phyloP scores from a whole-genome alignment of 2,888 invertebrate species.

The Marronus borbonicus region DNA sequence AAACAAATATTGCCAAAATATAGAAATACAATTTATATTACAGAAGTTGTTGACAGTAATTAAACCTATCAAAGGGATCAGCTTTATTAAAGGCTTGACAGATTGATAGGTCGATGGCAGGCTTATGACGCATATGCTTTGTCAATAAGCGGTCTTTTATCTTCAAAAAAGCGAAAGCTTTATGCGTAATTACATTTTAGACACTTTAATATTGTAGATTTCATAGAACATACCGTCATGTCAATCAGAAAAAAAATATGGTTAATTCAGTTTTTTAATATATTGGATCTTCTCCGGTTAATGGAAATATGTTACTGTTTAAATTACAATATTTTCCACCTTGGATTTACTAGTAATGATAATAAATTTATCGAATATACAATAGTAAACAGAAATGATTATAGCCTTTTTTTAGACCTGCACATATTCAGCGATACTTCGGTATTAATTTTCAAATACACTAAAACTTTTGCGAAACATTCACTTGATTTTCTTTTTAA shows the following conservation, averaged over 20 bases:
- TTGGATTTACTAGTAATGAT: too few relatives aligned
- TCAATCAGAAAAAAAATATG: not conserved
- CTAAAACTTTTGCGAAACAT: too few relatives aligned
- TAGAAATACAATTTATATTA: not conserved
- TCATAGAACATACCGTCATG: not conserved
- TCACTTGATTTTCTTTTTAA: too few relatives aligned
- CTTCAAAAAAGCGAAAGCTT: not conserved
- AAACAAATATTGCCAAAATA: conserved; percentile 7
- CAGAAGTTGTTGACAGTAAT: conserved; percentile 14
- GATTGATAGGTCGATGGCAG: conserved; percentile 5
- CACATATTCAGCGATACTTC: too few relatives aligned
- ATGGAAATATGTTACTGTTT: not conserved
- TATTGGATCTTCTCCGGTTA: not conserved
- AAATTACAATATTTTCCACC: too few relatives aligned
- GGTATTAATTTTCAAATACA: too few relatives aligned
- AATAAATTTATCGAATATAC: too few relatives aligned
- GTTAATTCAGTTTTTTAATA: too few relatives aligned
- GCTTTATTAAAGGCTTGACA: conserved; percentile 5
- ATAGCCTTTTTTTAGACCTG: too few relatives aligned
- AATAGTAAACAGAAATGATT: too few relatives aligned
- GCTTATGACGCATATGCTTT: conserved; percentile 8
- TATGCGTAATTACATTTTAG: conserved; percentile 4
- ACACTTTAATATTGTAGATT: not conserved
- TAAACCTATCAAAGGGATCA: not conserved
- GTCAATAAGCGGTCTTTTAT: conserved; percentile 14